Base-by-base conservation (phyloP, 2,888 invertebrate species). In the Zaprionus lineosus region DNA sequence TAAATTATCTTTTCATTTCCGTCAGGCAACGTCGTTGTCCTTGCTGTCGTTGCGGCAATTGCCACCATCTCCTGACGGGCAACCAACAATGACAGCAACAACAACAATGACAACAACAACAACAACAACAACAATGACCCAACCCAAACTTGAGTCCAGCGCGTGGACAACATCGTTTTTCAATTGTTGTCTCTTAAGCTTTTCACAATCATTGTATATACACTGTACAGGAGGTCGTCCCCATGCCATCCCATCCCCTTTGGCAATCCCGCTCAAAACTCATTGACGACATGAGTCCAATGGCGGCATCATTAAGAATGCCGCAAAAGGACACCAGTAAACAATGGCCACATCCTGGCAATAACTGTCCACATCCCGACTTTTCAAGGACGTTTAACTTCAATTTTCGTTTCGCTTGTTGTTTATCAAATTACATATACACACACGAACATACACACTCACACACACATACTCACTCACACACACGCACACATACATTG, bases 1-100 rank as follows among this genome's bases (percentile, higher is more conserved):
- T 82, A 81, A 82, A 82, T 82, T 82, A 82, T 84, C 84, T 81
- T 81, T 84, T 81, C 81, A 82, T 77, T 84, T 82, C 62, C 69
- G 62, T 64, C 56, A 59, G 47, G n/a, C n/a, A n/a, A n/a, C n/a
- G n/a, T n/a, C n/a, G n/a, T n/a, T 46, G 53, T 58, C 46, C 12
- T 53, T 36, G n/a, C 24, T 24, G 33, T 46, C 31, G 9, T 34
- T 11, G 34, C 9, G 36, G 11, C 48, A 29, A 16, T 47, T 33
- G 15, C 28, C 52, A 19, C 9, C 15, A 9, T 26, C 43, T 7
- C 15, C 21, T 11, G 15, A 15, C 26, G 26, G 14, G n/a, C n/a
- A n/a, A n/a, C n/a, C n/a, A n/a, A n/a, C n/a, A n/a, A n/a, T n/a
- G n/a, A 21, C 21, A 5, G 4, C 3, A 5, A 21, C 21, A 5